These are phyloP conservation scores for Solea senegalensis DNA, from an alignment of 2,113 vertebrate species.

Conservation along the genomic window DNA sequence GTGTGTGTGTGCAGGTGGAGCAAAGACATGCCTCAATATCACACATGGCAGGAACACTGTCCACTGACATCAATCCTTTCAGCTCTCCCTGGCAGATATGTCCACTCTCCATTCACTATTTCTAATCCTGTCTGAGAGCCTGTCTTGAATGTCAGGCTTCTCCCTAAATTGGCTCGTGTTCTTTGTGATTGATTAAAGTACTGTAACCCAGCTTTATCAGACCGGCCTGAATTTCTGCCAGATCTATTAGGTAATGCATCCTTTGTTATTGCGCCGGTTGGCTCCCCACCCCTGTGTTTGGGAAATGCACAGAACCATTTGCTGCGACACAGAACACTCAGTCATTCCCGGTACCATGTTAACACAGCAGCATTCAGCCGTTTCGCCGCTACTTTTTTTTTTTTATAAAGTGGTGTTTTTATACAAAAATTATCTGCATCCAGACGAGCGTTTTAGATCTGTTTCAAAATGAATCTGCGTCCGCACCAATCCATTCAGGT, in stretches of 20 bases:
- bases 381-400: too few relatives aligned
- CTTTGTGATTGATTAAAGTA: conserved; percentile 85
- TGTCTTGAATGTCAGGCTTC: conserved; percentile 80
- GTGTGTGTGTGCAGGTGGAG: background rate
- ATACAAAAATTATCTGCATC: too few relatives aligned
- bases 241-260: conserved; percentile 86
- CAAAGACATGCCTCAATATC: conserved; percentile 60
- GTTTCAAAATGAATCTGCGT: too few relatives aligned
- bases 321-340: conserved; percentile 25
- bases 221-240: conserved; percentile 78
- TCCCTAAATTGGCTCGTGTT: conserved; percentile 80
- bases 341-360: conserved; percentile 26
- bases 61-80: conserved; percentile 62
- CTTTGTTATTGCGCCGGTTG: conserved; percentile 72
- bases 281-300: conserved; percentile 28
- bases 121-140: conserved; percentile 83
- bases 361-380: conserved; percentile 18
- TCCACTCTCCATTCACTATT: conserved; percentile 74
- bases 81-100: conserved; percentile 62
- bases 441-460: too few relatives aligned
- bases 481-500: too few relatives aligned
- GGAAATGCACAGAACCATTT: conserved; percentile 58
- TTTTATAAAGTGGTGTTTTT: too few relatives aligned
- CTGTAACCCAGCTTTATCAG: conserved; percentile 80
- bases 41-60: conserved; percentile 54